Evolutionary conservation across 2,888 invertebrate genomes (phyloP).

Genomic region (Meliscaeva auricollis): DNA sequence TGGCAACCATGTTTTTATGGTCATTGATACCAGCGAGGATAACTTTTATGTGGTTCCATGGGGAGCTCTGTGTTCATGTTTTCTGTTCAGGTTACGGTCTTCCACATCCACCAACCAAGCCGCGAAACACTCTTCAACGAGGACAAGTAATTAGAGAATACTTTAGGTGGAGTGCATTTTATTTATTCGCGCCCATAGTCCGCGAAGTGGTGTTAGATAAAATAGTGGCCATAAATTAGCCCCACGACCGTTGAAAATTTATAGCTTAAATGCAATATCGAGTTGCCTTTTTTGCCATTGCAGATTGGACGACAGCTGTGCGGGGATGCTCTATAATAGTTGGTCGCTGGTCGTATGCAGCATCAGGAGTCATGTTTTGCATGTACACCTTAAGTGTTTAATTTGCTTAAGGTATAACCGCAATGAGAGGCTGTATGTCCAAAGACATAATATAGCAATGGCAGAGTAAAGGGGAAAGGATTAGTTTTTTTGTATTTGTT

Average conservation of each 20-base stretch:
- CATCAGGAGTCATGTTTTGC: constrained; percentile 71
- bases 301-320: constrained; percentile 19
- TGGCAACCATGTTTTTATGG: background rate
- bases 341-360: constrained; percentile 19
- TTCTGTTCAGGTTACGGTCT: constrained; percentile 9
- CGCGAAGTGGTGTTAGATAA: constrained; percentile 73
- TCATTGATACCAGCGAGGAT: constrained; percentile 23
- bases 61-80: constrained; percentile 37
- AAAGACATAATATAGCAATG: background rate
- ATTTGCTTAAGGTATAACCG: constrained; percentile 69
- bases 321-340: constrained; percentile 27
- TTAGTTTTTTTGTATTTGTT: constrained; percentile 2
- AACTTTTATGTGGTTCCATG: constrained; percentile 48
- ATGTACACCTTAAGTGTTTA: constrained; percentile 75
- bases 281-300: constrained; percentile 33
- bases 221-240: constrained; percentile 74
- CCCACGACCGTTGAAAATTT: constrained; percentile 55
- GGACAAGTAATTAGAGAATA: constrained; percentile 75
- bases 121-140: constrained; percentile 50
- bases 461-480: background rate
- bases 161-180: constrained; percentile 70
- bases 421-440: constrained; percentile 33
- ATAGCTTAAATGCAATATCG: constrained; percentile 62
- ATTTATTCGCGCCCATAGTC: constrained; percentile 72
- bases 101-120: background rate